Base-by-base conservation (phyloP, 2,797 vertebrate genomes). In the Cyprinodon diabolis region DNA sequence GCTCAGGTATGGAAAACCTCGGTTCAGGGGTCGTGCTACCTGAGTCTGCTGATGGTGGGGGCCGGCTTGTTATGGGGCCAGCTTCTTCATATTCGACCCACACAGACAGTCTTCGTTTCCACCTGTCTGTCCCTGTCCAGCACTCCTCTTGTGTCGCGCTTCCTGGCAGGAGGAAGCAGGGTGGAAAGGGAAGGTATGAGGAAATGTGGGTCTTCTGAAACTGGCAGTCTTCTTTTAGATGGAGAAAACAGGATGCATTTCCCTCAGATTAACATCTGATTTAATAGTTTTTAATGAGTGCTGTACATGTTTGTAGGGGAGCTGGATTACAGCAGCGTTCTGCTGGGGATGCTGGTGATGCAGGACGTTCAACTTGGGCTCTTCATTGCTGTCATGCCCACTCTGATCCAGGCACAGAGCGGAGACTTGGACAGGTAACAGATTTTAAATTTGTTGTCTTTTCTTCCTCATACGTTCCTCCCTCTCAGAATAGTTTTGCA, bases 331-430 rank as follows among this genome's bases (percentile, higher is more conserved):
- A 97, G 98, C 72, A 96, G 96, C 0, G 95, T 99, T 81, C 94
- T 99, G 3, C 95, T 99, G 4, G 97, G 98, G 60, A 97, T 98
- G 96, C 88, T 99, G 71, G 97, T 99, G 82, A 97, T 96, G 95
- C 98, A 99, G 85, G 98, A 99, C 51, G 98, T 99, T 82, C 98
- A 99, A 92, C 95, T 99, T n/a, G 97, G 98, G n/a, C 94, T 99
- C 67, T 96, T 99, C 87, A 97, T 99, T 0, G 98, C 98, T 0
- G 87, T 95, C 79, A 96, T 99, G 97, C 97, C 98, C 7, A 96
- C 96, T 0, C 94, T 99, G 63, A 96, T 97, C 78, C 97, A 98
- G 90, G 96, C 95, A 2, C 96, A 96, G 80, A 92, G 91, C 4
- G 95, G 93, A 73, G 87, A 96, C 0, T 71, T 92, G 77, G 94